Evolutionary conservation across 1,140 invertebrate species (phyloP).

Genomic region (Limonius californicus): DNA sequence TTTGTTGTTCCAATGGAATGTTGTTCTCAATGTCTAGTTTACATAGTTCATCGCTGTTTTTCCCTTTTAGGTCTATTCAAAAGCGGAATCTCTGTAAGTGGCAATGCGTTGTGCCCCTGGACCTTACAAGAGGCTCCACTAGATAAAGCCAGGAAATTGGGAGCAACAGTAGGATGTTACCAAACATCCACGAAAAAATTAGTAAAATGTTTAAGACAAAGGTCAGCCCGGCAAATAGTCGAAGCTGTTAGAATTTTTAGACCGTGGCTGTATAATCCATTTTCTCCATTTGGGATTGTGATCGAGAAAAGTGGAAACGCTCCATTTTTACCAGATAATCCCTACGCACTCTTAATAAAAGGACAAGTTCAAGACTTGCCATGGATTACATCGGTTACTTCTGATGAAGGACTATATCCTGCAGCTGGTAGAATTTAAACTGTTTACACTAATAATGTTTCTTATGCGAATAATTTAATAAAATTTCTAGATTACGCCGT

Average conservation of each 20-base stretch:
- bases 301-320: conserved; percentile 33
- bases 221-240: conserved; percentile 17
- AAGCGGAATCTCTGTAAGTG: conserved; percentile 72
- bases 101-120: conserved; percentile 68
- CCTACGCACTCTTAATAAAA: conserved; percentile 47
- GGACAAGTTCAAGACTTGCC: conserved; percentile 44
- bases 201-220: conserved; percentile 47
- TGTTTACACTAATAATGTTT: too few relatives aligned
- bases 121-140: conserved; percentile 60
- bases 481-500: conserved; percentile 49
- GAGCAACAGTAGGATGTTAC: conserved; percentile 64
- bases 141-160: conserved; percentile 63
- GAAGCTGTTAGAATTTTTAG: conserved; percentile 41
- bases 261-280: conserved; percentile 41
- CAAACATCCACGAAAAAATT: conserved; percentile 54
- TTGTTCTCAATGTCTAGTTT: too few relatives aligned
- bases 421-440: conserved; percentile 34
- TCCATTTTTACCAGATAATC: conserved; percentile 53
- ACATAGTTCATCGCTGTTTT: too few relatives aligned
- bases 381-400: conserved; percentile 35
- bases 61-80: conserved; percentile 49
- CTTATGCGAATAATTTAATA: too few relatives aligned
- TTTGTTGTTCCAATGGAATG: too few relatives aligned
- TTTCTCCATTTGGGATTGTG: conserved; percentile 24
- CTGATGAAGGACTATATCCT: conserved; percentile 42